Evolutionary conservation across 2,113 vertebrate species (phyloP), one percentile per base, ranked within the genome.

Genomic region (Pungitius pungitius): DNA sequence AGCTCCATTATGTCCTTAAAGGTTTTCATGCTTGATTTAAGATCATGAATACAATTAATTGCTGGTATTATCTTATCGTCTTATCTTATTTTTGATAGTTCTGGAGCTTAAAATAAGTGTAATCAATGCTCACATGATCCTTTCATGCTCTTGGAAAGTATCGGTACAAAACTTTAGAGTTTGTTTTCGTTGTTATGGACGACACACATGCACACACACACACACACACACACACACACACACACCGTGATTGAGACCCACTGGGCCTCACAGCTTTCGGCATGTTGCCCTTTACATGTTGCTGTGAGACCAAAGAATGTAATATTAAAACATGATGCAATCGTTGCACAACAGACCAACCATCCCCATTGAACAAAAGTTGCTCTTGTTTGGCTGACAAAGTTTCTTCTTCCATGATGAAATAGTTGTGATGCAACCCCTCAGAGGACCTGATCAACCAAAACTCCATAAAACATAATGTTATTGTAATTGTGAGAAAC

Each of bases 301-400:
- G 11, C 24, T 14, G 33, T 27, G 12, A 56, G 22, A 66, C 2
- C 1, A 24, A 15, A 52, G 3, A 24, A 10, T 51, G 20, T 13
- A 10, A 56, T 24, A 55, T 27, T 24, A 68, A n/a, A 51, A n/a
- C 22, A 12, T 68, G 17, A 57, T 43, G 66, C 52, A 56, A 43
- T 4, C 2, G 13, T 5, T 56, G 24, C n/a, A 10, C 18, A 67
- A 39, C 3, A 42, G 20, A 22, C 11, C 12, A 39, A 67, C 43
- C 4, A 14, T 8, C 15, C 12, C 17, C 26, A 49, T 2, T 15
- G 4, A 22, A 37, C 33, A 49, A 1, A 61, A 20, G n/a, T n/a
- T n/a, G n/a, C n/a, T n/a, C n/a, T n/a, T n/a, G n/a, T n/a, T n/a
- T n/a, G n/a, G n/a, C n/a, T n/a, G n/a, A n/a, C n/a, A n/a, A n/a